phyloP scores from a whole-genome alignment of 2,888 invertebrate species.

The Clanis bilineata region DNA sequence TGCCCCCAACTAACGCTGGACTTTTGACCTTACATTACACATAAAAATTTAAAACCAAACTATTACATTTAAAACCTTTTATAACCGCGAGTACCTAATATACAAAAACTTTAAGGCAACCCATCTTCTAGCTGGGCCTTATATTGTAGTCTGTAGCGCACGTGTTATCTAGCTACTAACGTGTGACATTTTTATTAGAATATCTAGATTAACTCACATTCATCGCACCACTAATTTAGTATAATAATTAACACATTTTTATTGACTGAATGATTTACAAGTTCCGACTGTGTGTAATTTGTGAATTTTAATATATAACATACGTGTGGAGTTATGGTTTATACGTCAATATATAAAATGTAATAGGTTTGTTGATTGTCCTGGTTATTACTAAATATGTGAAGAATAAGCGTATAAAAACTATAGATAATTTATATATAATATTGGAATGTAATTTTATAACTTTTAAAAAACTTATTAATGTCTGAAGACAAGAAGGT shows the following conservation, averaged over 20 bases:
- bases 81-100: background rate
- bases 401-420: too few species aligned
- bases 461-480: too few species aligned
- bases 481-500: too few species aligned
- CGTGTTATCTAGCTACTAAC: conserved; percentile 7
- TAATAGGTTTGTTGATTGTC: background rate
- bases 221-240: background rate
- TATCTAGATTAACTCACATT: conserved; percentile 1
- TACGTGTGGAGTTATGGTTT: background rate
- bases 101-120: background rate
- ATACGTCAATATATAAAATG: background rate
- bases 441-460: too few species aligned
- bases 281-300: background rate
- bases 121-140: background rate
- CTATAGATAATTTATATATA: too few species aligned
- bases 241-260: background rate
- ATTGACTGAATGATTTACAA: conserved; percentile 2
- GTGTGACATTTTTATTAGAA: conserved; percentile 32
- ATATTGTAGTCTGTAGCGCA: background rate
- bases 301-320: background rate
- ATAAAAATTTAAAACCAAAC: too few species aligned
- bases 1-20: too few species aligned
- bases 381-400: too few species aligned
- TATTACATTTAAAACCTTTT: background rate
- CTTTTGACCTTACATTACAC: too few species aligned